Evolutionary conservation across 2,888 invertebrate genomes (phyloP), one percentile per base, ranked within the genome.

Genomic region (Periphyllus acericola): DNA sequence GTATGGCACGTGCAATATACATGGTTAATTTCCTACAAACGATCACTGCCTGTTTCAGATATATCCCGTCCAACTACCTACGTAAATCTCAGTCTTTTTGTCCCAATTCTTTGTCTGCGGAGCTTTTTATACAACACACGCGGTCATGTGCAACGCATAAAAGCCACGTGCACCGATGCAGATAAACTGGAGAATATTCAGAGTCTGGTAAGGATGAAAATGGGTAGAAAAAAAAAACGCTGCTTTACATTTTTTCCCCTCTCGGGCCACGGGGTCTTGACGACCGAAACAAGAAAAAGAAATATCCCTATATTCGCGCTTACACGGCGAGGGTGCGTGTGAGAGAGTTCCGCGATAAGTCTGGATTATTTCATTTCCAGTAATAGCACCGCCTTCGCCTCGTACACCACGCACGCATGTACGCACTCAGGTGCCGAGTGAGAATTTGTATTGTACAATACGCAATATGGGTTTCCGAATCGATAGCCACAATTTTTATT

Each of bases 101-200:
- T 25, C 25, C 9, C 60, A 25, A 0, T 60, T 60, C 1, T 60
- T 21, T 60, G 21, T 4, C 60, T 60, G 60, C 46, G 14, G 11
- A 60, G 60, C 60, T 60, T 60, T 74, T 74, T 74, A 71, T 6
- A 74, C 34, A 25, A 60, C n/a, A 29, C 80, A 19, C 66, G 40
- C 80, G 66, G 80, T 21, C 29, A 17, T 81, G 80, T 81, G 40
- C 40, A 81, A 40, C 66, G 8, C 66, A 66, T 81, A 81, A 81
- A 68, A 81, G 40, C 40, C 80, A 81, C 66, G 68, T 68, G 80
- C 80, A 29, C 29, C 66, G 68, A 68, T n/a, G 79, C 79, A 60
- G 79, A 60, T 36, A n/a, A 60, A 79, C 60, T 1, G 8, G 6
- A 25, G 79, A 60, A 60, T 79, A 79, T 60, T 79, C 60, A 32